Base-by-base conservation (phyloP, 2,797 vertebrate genomes). In the Prunella strophiata region DNA sequence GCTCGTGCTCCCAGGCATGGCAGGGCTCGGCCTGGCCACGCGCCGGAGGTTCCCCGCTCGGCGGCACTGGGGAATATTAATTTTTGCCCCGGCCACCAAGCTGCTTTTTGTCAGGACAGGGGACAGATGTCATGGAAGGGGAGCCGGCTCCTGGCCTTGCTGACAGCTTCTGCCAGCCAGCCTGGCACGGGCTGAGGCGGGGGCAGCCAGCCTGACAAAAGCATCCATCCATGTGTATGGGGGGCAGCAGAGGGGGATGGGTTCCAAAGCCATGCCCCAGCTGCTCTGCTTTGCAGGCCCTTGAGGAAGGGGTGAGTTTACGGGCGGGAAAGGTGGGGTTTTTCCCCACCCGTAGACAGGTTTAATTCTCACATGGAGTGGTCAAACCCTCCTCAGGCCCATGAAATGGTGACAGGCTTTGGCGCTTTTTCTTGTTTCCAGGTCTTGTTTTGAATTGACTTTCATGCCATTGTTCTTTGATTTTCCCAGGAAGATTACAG, bases 31-130 rank as follows among this genome's bases (percentile, higher is more conserved):
- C n/a, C n/a, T 16, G 55, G 55, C n/a, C 55, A 10, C 5, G 10
- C 0, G n/a, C 22, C 15, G 0, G 14, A 25, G 15, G 22, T 25
- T 58, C n/a, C 55, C n/a, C 22, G 1, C 30, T 25, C 4, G 15
- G n/a, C 5, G 5, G 22, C n/a, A 10, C 7, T 25, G n/a, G n/a
- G 14, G 5, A 34, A 58, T 58, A 25, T 34, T 34, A 10, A 23
- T 36, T 34, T 58, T 36, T 36, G 11, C 10, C 2, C 30, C 2
- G 4, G 5, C 30, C 12, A 2, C 25, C 12, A 7, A 62, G 38
- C 13, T 30, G 59, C 38, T 62, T 62, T 62, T 62, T 42, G 20
- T 19, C 2, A 1, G 36, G 47, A 16, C 13, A 43, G 48, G 9
- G 25, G 19, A 17, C 3, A 6, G 48, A 9, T 63, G 26, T 21